A percentile compares a stretch with the other conserved stretches of the same genome.
Evolutionary conservation across 2,113 vertebrate species (phyloP).

Genomic region (Rana temporaria): DNA sequence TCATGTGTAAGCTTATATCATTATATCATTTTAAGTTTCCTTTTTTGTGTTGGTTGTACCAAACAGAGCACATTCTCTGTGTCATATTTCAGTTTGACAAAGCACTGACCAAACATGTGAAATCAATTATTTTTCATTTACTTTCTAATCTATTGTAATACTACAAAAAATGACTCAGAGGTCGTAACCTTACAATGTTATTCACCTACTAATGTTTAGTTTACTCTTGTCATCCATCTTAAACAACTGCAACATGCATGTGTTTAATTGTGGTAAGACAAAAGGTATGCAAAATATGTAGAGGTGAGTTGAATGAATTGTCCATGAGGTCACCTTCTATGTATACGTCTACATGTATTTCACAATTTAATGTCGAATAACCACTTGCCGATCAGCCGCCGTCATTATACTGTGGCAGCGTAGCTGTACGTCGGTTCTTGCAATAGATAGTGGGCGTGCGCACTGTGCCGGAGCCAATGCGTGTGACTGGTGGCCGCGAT

Average conservation of each 20-base stretch:
- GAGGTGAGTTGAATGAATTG: slow-evolving; percentile 1
- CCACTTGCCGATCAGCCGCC: no score
- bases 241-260: neutral
- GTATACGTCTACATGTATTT: no score
- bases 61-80: slow-evolving; percentile 30
- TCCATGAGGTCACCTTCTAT: neutral
- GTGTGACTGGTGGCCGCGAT: no score
- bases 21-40: slow-evolving; percentile 19
- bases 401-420: no score
- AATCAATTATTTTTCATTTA: slow-evolving; percentile 54
- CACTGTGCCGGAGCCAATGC: no score
- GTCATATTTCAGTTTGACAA: slow-evolving; percentile 24
- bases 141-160: slow-evolving; percentile 39
- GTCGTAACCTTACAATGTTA: slow-evolving; percentile 38
- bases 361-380: no score
- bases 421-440: no score
- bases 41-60: neutral
- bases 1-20: slow-evolving; percentile 2
- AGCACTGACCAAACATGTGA: slow-evolving; percentile 37
- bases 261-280: neutral
- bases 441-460: no score
- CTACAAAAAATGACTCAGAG: slow-evolving; percentile 50
- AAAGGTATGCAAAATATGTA: neutral
- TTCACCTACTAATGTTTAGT: slow-evolving; percentile 29
- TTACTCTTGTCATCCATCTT: slow-evolving; percentile 2